A percentile compares a stretch with the other conserved stretches of the same genome.
phyloP scores from a whole-genome alignment of 92 coral and sea anemone species.

The Galaxea fascicularis region DNA sequence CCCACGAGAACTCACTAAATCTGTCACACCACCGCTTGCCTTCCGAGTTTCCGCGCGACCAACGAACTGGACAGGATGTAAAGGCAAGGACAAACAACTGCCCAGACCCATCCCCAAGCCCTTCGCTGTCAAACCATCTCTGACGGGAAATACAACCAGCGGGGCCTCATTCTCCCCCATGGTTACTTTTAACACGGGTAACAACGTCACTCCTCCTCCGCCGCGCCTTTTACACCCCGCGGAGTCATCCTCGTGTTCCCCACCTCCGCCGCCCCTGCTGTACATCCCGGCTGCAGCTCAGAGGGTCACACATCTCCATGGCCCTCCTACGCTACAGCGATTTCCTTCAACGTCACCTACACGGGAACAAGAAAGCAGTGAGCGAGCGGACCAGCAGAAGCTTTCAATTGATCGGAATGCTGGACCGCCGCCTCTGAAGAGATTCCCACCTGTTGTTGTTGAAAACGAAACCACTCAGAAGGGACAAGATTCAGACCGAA shows the following conservation, averaged over 20 bases:
- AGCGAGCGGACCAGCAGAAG: conserved; percentile 12
- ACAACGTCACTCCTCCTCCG: conserved; percentile 7
- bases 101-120: conserved; percentile 77
- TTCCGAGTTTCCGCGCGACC: conserved; percentile 67
- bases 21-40: conserved; percentile 81
- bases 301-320: conserved; percentile 86
- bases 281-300: conserved; percentile 93
- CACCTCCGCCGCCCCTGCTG: conserved; percentile 80
- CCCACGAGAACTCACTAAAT: conserved; percentile 59
- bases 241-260: conserved; percentile 50
- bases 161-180: conserved; percentile 13
- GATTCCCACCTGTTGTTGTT: conserved; percentile 30
- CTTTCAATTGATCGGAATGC: conserved; percentile 14
- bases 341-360: conserved; percentile 53
- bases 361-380: conserved; percentile 29
- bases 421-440: conserved; percentile 47
- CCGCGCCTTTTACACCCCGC: conserved; percentile 55
- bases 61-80: conserved; percentile 27
- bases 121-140: conserved; percentile 32
- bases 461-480: conserved; percentile 11
- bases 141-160: conserved; percentile 40
- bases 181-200: not conserved
- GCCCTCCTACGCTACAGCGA: conserved; percentile 85
- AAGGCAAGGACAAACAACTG: conserved; percentile 30
- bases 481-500: not conserved